Conservation (phyloP, 2,888 invertebrate species). For the Adineta ricciae region DNA sequence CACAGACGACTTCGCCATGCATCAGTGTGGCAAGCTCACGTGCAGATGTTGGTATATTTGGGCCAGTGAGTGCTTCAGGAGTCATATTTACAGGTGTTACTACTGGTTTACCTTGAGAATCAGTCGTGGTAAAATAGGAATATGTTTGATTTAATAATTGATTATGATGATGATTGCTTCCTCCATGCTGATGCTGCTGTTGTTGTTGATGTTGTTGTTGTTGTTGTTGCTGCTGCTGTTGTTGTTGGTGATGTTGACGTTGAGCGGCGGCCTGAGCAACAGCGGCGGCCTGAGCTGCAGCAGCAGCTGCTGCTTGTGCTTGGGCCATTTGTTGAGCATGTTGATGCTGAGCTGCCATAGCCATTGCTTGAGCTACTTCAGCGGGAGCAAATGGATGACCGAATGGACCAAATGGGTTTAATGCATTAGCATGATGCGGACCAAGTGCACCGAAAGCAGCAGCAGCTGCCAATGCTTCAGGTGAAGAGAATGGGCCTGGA, state of each 20-base stretch:
- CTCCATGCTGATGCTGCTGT: not conserved
- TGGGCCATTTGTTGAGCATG: not conserved
- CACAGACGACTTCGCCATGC: constrained; percentile 94
- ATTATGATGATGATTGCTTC: not conserved
- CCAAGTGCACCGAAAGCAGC: not conserved
- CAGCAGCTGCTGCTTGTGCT: not conserved
- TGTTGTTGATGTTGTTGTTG: not conserved
- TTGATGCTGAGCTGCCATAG: constrained; percentile 10
- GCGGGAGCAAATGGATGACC: not conserved
- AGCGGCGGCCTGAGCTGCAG: not conserved
- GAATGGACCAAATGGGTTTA: not conserved
- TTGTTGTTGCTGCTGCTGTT: not conserved
- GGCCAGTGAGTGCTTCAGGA: constrained; percentile 76
- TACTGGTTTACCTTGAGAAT: not conserved
- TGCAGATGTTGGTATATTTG: constrained; percentile 81
- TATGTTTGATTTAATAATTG: constrained; percentile 11
- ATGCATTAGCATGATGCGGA: not conserved
- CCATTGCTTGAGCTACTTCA: constrained; percentile 44
- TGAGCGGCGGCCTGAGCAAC: not conserved
- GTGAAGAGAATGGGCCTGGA: not conserved
- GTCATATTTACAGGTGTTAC: constrained; percentile 77
- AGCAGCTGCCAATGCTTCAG: constrained; percentile 12
- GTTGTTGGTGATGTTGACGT: no score
- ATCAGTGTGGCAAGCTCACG: constrained; percentile 79
- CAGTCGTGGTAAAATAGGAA: not conserved